These are phyloP conservation scores for Tokudaia tokunoshimensis DNA, from an alignment of 2,797 vertebrate species.

Conservation along the genomic window DNA sequence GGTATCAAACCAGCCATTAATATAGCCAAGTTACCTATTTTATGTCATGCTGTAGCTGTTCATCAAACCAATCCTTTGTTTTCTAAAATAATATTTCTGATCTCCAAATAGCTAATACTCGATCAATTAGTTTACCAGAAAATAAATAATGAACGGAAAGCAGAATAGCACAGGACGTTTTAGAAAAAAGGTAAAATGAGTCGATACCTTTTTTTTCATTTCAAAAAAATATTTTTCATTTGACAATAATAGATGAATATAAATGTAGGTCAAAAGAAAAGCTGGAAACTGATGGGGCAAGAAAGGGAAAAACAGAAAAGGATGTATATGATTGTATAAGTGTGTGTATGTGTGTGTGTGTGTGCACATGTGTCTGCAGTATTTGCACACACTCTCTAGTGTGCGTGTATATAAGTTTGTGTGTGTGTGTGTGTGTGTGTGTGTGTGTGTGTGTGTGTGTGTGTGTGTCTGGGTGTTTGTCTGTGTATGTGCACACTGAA, in stretches of 20 bases:
- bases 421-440: too few species aligned
- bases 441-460: background rate
- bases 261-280: constrained; percentile 40
- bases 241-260: background rate
- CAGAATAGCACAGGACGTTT: background rate
- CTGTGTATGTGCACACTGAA: background rate
- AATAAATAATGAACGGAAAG: background rate
- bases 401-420: background rate
- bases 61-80: constrained; percentile 13
- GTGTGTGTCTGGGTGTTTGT: background rate
- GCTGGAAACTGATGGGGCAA: background rate
- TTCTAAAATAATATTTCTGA: constrained; percentile 24
- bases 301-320: constrained; percentile 48
- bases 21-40: background rate
- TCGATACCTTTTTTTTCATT: background rate
- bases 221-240: background rate
- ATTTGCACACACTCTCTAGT: too few species aligned
- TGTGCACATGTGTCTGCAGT: background rate
- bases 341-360: background rate
- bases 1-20: background rate
- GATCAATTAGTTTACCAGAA: constrained; percentile 36
- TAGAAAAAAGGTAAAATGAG: background rate
- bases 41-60: background rate
- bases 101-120: background rate
- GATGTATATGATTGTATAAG: background rate